Evolutionary conservation across 1,140 invertebrate genomes (phyloP).

Genomic region (Leptestheria dahalacensis): DNA sequence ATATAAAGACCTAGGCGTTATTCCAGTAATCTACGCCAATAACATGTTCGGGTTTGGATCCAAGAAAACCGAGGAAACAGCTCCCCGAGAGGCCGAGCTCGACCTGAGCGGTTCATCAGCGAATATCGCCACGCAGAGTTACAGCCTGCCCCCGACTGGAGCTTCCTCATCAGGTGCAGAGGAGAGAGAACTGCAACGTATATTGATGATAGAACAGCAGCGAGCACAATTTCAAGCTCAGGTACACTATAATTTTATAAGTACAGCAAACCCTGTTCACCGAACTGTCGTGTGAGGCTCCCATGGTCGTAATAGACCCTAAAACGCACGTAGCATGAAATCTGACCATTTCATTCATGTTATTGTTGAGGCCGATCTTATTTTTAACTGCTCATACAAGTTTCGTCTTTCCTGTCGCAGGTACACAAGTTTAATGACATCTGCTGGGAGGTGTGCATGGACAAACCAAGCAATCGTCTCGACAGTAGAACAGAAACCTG

Average conservation of each 20-base stretch:
- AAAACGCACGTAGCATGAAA: too few relatives aligned
- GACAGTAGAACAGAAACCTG: slow-evolving; percentile 79
- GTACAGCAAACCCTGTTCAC: background rate
- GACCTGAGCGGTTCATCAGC: background rate
- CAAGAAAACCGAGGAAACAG: background rate
- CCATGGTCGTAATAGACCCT: too few relatives aligned
- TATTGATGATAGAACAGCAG: slow-evolving; percentile 71
- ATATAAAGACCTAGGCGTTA: too few relatives aligned
- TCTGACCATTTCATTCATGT: too few relatives aligned
- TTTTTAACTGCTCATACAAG: too few relatives aligned
- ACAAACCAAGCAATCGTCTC: slow-evolving; percentile 68
- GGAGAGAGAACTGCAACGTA: slow-evolving; percentile 45
- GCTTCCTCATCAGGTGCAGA: background rate
- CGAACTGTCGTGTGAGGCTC: too few relatives aligned
- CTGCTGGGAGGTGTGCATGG: slow-evolving; percentile 91
- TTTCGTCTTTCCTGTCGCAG: slow-evolving; percentile 42
- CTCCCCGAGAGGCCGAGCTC: background rate
- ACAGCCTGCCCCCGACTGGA: background rate
- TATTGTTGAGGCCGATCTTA: too few relatives aligned
- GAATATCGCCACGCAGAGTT: background rate
- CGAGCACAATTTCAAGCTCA: slow-evolving; percentile 72
- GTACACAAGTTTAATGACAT: slow-evolving; percentile 80
- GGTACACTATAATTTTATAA: slow-evolving; percentile 32
- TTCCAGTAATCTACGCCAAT: too few relatives aligned
- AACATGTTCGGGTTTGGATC: background rate